Percentiles rank a stretch among this genome's conserved stretches.
phyloP scores from a whole-genome alignment of 92 coral and sea anemone genomes.

The Metridium senile region DNA sequence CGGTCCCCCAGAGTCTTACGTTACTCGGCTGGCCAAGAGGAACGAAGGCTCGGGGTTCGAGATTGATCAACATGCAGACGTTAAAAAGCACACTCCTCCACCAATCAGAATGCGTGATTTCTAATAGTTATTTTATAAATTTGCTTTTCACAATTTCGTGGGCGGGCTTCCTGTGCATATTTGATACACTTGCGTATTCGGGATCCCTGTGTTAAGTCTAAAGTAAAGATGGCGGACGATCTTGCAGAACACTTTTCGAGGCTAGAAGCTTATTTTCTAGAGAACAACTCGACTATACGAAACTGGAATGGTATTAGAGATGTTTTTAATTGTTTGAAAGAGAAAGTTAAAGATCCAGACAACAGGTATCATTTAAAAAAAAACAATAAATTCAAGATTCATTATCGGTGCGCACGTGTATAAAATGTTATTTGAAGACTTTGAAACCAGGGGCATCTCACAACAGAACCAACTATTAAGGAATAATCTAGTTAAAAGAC shows the following conservation, averaged over 20 bases:
- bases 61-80: too few relatives aligned
- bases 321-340: conserved; percentile 44
- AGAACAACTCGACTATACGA: background rate
- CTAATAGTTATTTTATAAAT: too few relatives aligned
- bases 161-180: background rate
- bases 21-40: too few relatives aligned
- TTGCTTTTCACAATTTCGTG: too few relatives aligned
- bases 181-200: background rate
- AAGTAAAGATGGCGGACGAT: conserved; percentile 20
- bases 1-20: too few relatives aligned
- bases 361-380: conserved; percentile 44
- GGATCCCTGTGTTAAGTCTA: conserved; percentile 5
- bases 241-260: background rate
- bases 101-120: too few relatives aligned
- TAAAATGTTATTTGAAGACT: too few relatives aligned
- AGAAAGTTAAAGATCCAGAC: conserved; percentile 36
- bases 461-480: too few relatives aligned
- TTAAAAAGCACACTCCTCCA: too few relatives aligned
- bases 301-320: conserved; percentile 36
- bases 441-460: too few relatives aligned
- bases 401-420: background rate
- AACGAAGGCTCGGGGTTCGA: too few relatives aligned
- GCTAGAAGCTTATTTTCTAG: background rate
- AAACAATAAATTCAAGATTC: background rate
- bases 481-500: too few relatives aligned